phyloP scores from a whole-genome alignment of 1,140 invertebrate species.

The Heliconius hermathena region DNA sequence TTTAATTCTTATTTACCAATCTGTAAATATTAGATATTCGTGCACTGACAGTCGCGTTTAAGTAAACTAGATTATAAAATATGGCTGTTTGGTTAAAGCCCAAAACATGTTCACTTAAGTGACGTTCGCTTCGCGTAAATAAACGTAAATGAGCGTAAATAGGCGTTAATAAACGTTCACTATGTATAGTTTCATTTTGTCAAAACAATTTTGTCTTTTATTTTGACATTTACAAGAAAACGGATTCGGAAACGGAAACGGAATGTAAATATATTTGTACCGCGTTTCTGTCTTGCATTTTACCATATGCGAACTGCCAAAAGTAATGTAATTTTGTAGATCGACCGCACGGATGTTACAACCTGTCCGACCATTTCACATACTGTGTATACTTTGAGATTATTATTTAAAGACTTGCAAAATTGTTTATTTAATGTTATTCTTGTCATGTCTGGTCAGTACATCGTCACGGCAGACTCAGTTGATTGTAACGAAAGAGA shows the following conservation, averaged over 20 bases:
- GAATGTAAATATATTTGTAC: conserved; percentile 75
- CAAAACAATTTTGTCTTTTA: conserved; percentile 54
- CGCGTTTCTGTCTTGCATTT: conserved; percentile 75
- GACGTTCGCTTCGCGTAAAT: conserved; percentile 54
- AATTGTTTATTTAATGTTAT: neutral
- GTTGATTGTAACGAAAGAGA: neutral
- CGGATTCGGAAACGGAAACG: conserved; percentile 44
- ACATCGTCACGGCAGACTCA: neutral
- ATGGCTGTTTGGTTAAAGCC: conserved; percentile 71
- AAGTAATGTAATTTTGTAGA: conserved; percentile 77
- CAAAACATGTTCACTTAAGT: conserved; percentile 62
- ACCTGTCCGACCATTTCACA: conserved; percentile 23
- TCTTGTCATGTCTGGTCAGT: neutral
- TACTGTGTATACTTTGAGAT: neutral
- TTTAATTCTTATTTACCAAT: conserved; percentile 61
- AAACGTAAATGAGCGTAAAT: conserved; percentile 27
- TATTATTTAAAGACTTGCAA: neutral
- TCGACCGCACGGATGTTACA: conserved; percentile 47
- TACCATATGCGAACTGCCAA: conserved; percentile 80
- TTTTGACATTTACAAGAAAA: conserved; percentile 42
- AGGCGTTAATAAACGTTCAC: conserved; percentile 41
- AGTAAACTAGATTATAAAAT: conserved; percentile 66
- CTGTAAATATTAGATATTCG: conserved; percentile 71
- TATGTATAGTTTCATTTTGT: conserved; percentile 66
- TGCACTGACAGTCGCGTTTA: conserved; percentile 75